Percentiles rank a stretch among this genome's conserved stretches.
These are phyloP conservation scores for Trimorus sp. DNA, from an alignment of 2,888 invertebrate species.

Conservation along the genomic window DNA sequence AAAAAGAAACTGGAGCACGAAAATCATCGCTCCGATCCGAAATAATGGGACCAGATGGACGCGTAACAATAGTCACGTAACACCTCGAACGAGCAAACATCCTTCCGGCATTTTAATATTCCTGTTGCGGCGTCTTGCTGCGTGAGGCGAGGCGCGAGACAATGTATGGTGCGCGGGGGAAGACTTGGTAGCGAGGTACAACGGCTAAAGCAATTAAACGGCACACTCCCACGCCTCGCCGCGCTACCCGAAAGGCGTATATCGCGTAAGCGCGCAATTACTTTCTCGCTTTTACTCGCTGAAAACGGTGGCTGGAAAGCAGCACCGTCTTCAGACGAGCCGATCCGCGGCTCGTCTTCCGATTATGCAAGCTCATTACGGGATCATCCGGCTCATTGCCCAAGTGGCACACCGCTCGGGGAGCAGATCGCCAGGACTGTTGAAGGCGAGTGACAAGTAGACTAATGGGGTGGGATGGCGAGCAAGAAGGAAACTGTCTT, in stretches of 20 bases:
- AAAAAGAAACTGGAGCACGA: slow-evolving; percentile 32
- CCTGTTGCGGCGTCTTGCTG: slow-evolving; percentile 48
- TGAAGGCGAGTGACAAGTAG: too few species aligned
- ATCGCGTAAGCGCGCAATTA: slow-evolving; percentile 67
- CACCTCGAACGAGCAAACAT: slow-evolving; percentile 62
- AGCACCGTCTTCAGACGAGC: slow-evolving; percentile 4
- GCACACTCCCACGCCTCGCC: slow-evolving; percentile 61
- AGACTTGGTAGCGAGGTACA: slow-evolving; percentile 58
- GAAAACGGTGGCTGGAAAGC: slow-evolving; percentile 32
- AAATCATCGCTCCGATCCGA: slow-evolving; percentile 27
- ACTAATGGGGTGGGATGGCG: too few species aligned
- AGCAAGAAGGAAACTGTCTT: too few species aligned
- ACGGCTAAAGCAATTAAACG: slow-evolving; percentile 67
- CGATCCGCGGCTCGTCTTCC: slow-evolving; percentile 51
- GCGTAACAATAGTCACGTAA: slow-evolving; percentile 60
- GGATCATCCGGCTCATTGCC: slow-evolving; percentile 52
- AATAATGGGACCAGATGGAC: slow-evolving; percentile 43
- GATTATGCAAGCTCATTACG: slow-evolving; percentile 59
- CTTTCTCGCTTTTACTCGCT: slow-evolving; percentile 64
- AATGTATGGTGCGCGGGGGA: slow-evolving; percentile 48
- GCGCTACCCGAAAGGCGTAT: slow-evolving; percentile 49
- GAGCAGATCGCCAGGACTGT: not conserved
- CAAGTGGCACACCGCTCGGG: slow-evolving; percentile 26
- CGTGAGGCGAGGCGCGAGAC: slow-evolving; percentile 56
- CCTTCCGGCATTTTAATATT: slow-evolving; percentile 68